A percentile compares a stretch with the other conserved stretches of the same genome.
These are phyloP conservation scores for Micronisus gabar DNA, from an alignment of 2,113 vertebrate genomes.

Conservation along the genomic window DNA sequence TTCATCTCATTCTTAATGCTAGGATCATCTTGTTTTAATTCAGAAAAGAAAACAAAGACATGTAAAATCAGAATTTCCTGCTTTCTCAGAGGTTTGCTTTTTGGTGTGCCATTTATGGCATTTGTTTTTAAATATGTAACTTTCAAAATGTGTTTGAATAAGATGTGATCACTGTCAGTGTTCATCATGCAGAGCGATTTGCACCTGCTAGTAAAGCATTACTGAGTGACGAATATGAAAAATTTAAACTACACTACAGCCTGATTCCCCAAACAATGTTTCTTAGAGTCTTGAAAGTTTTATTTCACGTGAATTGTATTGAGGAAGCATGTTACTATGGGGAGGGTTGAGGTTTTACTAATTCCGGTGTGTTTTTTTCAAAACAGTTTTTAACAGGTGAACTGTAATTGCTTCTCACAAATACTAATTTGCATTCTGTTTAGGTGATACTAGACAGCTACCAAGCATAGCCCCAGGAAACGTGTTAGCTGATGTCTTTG, in stretches of 20 bases:
- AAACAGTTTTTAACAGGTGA: not conserved
- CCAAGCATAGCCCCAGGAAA: slow-evolving; percentile 87
- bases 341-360: not conserved
- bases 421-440: not conserved
- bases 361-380: not conserved
- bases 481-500: slow-evolving; percentile 77
- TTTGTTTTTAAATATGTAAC: not conserved
- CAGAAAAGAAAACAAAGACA: not conserved
- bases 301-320: not conserved
- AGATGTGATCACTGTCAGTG: not conserved
- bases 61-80: not conserved
- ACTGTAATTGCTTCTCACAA: not conserved
- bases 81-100: not conserved
- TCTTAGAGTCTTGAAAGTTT: not conserved
- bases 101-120: not conserved
- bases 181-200: not conserved
- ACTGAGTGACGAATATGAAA: not conserved
- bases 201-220: not conserved
- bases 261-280: not conserved
- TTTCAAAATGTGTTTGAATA: not conserved
- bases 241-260: not conserved
- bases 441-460: slow-evolving; percentile 84
- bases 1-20: not conserved
- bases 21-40: not conserved
- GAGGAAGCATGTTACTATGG: not conserved